Evolutionary conservation across 2,113 vertebrate species (phyloP), one percentile per base, ranked within the genome.

Genomic region (Grus americana): DNA sequence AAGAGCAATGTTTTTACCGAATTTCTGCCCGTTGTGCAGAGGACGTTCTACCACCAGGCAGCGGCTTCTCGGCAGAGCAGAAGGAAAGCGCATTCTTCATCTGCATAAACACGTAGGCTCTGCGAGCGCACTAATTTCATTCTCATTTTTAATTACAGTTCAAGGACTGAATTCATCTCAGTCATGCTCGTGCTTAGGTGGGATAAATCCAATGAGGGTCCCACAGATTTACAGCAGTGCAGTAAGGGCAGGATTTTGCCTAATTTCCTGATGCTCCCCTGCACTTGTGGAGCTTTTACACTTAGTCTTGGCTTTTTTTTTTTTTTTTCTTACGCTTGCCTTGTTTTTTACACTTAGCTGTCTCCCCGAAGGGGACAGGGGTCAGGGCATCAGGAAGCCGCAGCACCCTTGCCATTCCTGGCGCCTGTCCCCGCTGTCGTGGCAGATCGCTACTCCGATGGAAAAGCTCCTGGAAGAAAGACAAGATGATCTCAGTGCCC

Each of bases 1-100:
- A 2, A 4, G 65, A 11, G 2, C 17, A 4, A 4, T 2, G 30
- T 0, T 58, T 30, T 16, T 1, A 2, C 59, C 1, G 9, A 2
- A 23, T 54, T 32, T 13, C 80, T 71, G 62, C 32, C 8, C 5
- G 30, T 2, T 7, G 34, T 22, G 59, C 55, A 0, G 73, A 42
- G 18, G 63, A 4, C 61, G 6, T 27, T 34, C 22, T 12, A 5
- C 58, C 17, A 3, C 22, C 0, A 5, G 80, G 79, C 58, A 85
- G 83, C 44, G 12, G 70, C 75, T 68, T 46, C 89, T 50, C 5
- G 2, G 30, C 0, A 8, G 46, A 63, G 54, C 68, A n/a, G 67
- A 26, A 12, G 44, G 30, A 26, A 65, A 18, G 34, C 0, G 16
- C 5, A 4, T 67, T 16, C 68, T 57, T 6, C 62, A 63, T 52